Percentiles rank a stretch among this genome's conserved stretches.
These are phyloP conservation scores for Noctua comes DNA, from an alignment of 2,888 invertebrate species.

Conservation along the genomic window DNA sequence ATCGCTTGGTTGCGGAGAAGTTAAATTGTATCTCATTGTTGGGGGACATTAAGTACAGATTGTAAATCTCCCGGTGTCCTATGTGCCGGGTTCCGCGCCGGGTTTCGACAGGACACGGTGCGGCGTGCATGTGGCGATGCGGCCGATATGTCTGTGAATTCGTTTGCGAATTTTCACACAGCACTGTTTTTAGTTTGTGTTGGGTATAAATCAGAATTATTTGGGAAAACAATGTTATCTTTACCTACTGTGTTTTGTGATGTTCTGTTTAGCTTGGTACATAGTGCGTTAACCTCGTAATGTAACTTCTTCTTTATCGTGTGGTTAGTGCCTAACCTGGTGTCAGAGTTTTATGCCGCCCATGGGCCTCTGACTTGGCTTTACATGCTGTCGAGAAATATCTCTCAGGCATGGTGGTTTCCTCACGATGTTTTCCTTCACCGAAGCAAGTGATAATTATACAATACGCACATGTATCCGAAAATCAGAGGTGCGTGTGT, in stretches of 20 bases:
- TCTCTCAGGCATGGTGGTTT: no score
- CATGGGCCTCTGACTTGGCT: no score
- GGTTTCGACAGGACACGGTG: constrained; percentile 62
- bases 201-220: constrained; percentile 24
- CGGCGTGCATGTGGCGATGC: constrained; percentile 66
- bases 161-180: constrained; percentile 73
- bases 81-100: constrained; percentile 66
- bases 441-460: no score
- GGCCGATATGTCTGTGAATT: constrained; percentile 71
- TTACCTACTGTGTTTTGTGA: not conserved
- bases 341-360: no score
- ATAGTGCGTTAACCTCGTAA: not conserved
- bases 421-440: no score
- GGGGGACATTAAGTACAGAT: constrained; percentile 85
- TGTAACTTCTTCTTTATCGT: no score
- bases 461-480: no score
- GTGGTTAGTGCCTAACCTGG: no score
- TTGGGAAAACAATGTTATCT: constrained; percentile 15
- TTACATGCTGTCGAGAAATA: no score
- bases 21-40: constrained; percentile 88
- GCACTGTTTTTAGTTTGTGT: constrained; percentile 38
- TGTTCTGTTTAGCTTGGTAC: not conserved
- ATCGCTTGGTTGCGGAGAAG: constrained; percentile 80
- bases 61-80: constrained; percentile 84
- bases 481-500: no score